These are phyloP conservation scores for Peucedramus taeniatus DNA, from an alignment of 2,113 vertebrate species.

Conservation along the genomic window DNA sequence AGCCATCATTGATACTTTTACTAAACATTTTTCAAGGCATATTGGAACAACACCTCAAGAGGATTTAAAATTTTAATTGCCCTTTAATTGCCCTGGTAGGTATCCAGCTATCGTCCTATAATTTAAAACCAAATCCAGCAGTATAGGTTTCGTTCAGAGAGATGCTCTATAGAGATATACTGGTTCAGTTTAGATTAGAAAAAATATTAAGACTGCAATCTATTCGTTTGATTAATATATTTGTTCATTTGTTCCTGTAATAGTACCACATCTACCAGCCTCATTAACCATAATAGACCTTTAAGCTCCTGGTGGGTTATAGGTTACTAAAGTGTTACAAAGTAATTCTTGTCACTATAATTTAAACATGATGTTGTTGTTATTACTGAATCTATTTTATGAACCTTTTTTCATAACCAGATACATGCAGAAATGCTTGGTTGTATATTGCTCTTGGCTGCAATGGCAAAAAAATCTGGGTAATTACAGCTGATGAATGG, in stretches of 20 bases:
- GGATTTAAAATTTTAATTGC: background rate
- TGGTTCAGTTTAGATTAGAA: slow-evolving; percentile 15
- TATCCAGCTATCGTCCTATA: background rate
- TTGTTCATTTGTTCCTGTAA: slow-evolving; percentile 21
- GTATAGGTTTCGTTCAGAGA: slow-evolving; percentile 8
- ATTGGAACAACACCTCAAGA: background rate
- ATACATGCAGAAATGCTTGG: slow-evolving; percentile 7
- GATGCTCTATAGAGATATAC: background rate
- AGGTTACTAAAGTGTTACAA: slow-evolving; percentile 49
- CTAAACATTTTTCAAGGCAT: background rate
- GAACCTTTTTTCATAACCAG: background rate
- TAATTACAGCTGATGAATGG: slow-evolving; percentile 48
- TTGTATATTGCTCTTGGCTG: slow-evolving; percentile 4
- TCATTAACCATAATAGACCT: slow-evolving; percentile 68
- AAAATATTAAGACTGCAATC: slow-evolving; percentile 25
- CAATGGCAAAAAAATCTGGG: background rate
- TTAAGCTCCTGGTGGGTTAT: slow-evolving; percentile 58
- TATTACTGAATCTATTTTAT: slow-evolving; percentile 51
- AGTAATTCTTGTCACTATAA: slow-evolving; percentile 62
- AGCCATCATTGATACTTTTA: background rate
- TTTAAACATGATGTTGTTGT: slow-evolving; percentile 61
- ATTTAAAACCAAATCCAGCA: background rate
- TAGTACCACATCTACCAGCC: background rate
- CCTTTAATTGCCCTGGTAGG: background rate
- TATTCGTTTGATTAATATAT: slow-evolving; percentile 43